Conservation (phyloP, 2,888 invertebrate species). For the Tridacna crocea region DNA sequence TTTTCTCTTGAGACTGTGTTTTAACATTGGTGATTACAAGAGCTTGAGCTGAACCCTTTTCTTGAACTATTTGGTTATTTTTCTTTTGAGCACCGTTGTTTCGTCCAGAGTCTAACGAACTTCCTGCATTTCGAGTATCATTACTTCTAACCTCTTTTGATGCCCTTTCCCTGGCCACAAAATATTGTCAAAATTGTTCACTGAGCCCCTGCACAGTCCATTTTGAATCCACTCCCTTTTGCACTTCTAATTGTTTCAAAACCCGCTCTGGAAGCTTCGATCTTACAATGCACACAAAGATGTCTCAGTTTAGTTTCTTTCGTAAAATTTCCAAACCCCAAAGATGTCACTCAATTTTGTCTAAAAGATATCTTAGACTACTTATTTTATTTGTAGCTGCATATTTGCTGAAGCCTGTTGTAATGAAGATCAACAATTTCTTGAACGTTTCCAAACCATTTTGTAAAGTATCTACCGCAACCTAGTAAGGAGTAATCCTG, state of each 20-base stretch:
- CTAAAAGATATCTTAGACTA: slow-evolving; percentile 2
- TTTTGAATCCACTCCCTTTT: slow-evolving; percentile 21
- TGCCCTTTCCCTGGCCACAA: background rate
- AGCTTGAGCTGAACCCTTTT: too few species aligned
- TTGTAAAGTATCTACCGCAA: slow-evolving; percentile 19
- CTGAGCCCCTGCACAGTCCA: background rate
- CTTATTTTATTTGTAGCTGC: slow-evolving; percentile 1
- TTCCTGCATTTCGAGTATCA: background rate
- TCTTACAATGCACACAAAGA: slow-evolving; percentile 9
- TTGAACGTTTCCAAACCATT: slow-evolving; percentile 24
- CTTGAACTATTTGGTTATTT: background rate
- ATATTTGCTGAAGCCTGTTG: slow-evolving; percentile 22
- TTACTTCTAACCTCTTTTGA: background rate
- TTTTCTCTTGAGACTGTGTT: too few species aligned
- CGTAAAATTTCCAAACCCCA: slow-evolving; percentile 1
- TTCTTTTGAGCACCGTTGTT: slow-evolving; percentile 2
- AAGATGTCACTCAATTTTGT: slow-evolving; percentile 7
- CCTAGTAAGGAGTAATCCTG: slow-evolving; percentile 15
- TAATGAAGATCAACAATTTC: slow-evolving; percentile 40
- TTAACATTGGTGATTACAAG: too few species aligned
- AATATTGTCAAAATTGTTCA: too few species aligned
- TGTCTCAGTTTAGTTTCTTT: background rate
- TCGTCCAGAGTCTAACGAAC: background rate
- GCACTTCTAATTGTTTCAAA: background rate
- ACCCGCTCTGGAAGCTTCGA: slow-evolving; percentile 10